These are phyloP conservation scores for Alethe diademata DNA, from an alignment of 2,113 vertebrate species.

Conservation along the genomic window DNA sequence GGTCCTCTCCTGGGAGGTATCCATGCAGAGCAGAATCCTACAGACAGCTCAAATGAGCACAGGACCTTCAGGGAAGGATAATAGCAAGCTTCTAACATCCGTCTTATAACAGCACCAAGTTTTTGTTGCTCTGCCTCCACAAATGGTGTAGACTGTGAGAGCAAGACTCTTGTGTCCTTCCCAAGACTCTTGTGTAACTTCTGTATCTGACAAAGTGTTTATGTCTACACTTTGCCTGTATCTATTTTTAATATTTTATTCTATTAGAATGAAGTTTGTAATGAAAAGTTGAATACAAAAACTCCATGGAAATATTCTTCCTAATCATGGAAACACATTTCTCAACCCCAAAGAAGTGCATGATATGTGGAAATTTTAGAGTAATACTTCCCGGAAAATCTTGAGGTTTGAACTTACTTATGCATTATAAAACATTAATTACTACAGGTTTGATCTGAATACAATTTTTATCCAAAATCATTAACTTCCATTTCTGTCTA, in stretches of 20 bases:
- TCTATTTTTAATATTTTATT: background rate
- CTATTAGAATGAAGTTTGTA: background rate
- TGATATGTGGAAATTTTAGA: background rate
- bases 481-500: background rate
- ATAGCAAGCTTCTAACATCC: accelerated
- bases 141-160: accelerated
- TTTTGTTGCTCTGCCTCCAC: background rate
- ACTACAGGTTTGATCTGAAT: background rate
- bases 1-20: background rate
- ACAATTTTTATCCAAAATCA: background rate
- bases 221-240: background rate
- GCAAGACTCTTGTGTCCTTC: background rate
- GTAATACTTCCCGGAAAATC: background rate
- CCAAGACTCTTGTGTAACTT: background rate
- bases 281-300: background rate
- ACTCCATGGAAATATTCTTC: background rate
- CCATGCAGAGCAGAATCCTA: accelerated
- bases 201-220: background rate
- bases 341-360: background rate
- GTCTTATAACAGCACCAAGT: background rate
- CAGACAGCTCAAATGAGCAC: background rate
- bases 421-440: background rate
- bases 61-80: background rate
- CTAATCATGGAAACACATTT: background rate
- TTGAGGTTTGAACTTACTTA: background rate